These are phyloP conservation scores for Stigmatopora nigra DNA, from an alignment of 2,113 vertebrate species.

Conservation along the genomic window DNA sequence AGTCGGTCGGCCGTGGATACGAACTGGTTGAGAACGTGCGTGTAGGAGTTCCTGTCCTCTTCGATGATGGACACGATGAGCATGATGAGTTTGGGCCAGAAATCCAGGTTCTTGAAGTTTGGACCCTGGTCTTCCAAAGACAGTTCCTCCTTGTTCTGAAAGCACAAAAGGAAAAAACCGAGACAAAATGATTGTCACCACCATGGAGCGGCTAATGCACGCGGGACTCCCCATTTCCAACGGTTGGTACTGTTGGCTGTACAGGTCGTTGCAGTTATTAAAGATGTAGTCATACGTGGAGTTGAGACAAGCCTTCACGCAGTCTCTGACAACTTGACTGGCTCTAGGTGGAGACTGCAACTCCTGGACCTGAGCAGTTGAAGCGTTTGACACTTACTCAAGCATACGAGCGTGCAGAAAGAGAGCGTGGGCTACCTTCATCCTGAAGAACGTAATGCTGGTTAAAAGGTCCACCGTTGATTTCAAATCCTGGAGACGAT, in stretches of 20 bases:
- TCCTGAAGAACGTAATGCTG: conserved; percentile 98
- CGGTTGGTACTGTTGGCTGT: conserved; percentile 87
- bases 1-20: conserved; percentile 43
- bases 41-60: conserved; percentile 95
- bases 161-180: conserved; percentile 2
- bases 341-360: conserved; percentile 94
- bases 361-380: conserved; percentile 81
- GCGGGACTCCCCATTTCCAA: conserved; percentile 73
- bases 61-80: conserved; percentile 97
- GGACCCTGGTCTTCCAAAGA: conserved; percentile 91
- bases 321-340: conserved; percentile 95
- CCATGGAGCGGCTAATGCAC: no score
- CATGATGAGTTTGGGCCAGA: conserved; percentile 98
- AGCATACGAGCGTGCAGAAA: neutral
- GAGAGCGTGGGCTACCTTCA: conserved; percentile 78
- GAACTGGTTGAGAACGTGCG: conserved; percentile 94
- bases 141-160: conserved; percentile 81
- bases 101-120: conserved; percentile 91
- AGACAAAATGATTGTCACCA: no score
- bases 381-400: no score
- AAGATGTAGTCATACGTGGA: conserved; percentile 98
- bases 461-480: conserved; percentile 96
- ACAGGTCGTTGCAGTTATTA: conserved; percentile 94
- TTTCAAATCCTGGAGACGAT: conserved; percentile 90
- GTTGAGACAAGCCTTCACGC: conserved; percentile 96